A percentile compares a stretch with the other conserved stretches of the same genome.
Evolutionary conservation across 2,113 vertebrate genomes (phyloP).

Genomic region (Todiramphus chloris): DNA sequence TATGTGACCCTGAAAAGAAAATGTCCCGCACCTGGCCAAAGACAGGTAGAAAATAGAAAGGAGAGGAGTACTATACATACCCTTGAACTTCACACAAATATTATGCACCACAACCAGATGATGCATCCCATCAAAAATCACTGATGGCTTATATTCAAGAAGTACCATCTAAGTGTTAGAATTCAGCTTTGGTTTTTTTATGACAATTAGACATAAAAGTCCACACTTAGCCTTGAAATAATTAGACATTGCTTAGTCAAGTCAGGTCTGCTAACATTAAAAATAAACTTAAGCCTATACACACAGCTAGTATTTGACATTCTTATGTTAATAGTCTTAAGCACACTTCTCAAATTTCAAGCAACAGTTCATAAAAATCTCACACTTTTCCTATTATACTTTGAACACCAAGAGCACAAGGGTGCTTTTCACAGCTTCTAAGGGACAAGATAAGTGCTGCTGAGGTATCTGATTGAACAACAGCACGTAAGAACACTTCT

Average conservation of each 20-base stretch:
- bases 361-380: background rate
- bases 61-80: background rate
- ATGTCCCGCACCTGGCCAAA: background rate
- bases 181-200: background rate
- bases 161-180: background rate
- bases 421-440: rapidly evolving
- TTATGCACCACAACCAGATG: background rate
- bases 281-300: background rate
- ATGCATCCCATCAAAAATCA: background rate
- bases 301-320: background rate
- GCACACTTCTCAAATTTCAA: background rate
- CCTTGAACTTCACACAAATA: background rate
- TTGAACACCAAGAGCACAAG: background rate
- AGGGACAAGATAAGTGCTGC: background rate
- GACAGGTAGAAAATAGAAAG: background rate
- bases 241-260: background rate
- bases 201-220: background rate
- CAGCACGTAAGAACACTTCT: background rate
- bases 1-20: background rate
- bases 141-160: background rate
- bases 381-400: rapidly evolving
- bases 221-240: background rate
- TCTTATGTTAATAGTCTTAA: background rate
- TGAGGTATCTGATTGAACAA: background rate
- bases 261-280: background rate